These are phyloP conservation scores for Tricholaema leucomelas DNA, from an alignment of 2,113 vertebrate species.

Conservation along the genomic window DNA sequence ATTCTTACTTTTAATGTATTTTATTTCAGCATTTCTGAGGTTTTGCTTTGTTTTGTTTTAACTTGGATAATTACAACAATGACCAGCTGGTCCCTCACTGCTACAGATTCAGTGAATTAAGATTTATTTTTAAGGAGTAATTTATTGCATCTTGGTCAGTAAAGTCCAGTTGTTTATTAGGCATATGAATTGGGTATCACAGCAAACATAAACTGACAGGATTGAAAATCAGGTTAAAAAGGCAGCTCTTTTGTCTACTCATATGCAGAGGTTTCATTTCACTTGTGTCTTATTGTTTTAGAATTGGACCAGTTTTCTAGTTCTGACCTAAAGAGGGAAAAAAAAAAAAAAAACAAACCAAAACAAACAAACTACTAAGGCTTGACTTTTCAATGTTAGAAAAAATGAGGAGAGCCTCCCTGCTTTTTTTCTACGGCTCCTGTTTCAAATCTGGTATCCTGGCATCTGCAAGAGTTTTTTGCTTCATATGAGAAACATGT, in stretches of 20 bases:
- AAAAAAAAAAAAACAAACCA: no score
- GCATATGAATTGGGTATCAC: background rate
- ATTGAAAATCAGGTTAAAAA: background rate
- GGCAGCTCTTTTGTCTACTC: background rate
- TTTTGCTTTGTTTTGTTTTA: background rate
- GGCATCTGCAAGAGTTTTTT: background rate
- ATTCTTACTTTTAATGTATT: background rate
- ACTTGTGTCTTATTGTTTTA: background rate
- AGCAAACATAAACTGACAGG: background rate
- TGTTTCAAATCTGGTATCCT: background rate
- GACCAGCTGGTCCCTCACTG: background rate
- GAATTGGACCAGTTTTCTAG: background rate
- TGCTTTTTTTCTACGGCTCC: background rate
- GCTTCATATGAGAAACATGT: background rate
- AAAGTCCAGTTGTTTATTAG: background rate
- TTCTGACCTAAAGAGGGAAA: background rate
- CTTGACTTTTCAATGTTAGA: background rate
- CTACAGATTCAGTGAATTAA: background rate
- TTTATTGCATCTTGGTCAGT: background rate
- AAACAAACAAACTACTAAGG: no score
- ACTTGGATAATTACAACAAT: background rate
- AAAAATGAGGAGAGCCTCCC: background rate
- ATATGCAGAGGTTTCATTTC: background rate
- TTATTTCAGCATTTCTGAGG: background rate
- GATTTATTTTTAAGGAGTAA: background rate